These are phyloP conservation scores for Metopolophium dirhodum DNA, from an alignment of 1,140 invertebrate genomes.

Conservation along the genomic window DNA sequence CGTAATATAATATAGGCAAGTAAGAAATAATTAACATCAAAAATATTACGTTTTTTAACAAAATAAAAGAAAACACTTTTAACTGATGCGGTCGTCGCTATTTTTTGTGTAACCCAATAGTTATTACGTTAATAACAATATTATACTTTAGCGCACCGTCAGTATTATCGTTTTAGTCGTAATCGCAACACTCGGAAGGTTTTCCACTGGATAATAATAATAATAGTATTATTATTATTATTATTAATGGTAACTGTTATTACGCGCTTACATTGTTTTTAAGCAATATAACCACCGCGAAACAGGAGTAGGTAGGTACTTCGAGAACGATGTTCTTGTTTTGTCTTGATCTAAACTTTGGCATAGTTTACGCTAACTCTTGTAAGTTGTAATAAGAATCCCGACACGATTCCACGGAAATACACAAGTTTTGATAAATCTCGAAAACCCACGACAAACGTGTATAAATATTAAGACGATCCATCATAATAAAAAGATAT, in stretches of 20 bases:
- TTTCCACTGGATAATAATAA: not conserved
- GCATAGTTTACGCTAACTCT: not conserved
- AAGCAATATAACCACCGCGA: not conserved
- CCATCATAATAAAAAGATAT: not conserved
- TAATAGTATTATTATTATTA: not conserved
- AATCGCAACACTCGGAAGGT: not conserved
- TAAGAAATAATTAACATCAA: no score
- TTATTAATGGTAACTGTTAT: not conserved
- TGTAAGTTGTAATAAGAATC: not conserved
- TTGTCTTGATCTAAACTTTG: not conserved
- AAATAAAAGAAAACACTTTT: no score
- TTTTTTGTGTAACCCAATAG: not conserved
- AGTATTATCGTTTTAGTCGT: not conserved
- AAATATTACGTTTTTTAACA: no score
- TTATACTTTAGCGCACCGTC: not conserved
- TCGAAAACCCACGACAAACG: not conserved
- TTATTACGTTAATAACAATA: not conserved
- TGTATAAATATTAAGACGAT: not conserved
- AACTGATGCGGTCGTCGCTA: no score
- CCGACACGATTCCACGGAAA: not conserved
- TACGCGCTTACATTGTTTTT: not conserved
- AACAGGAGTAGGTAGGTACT: not conserved
- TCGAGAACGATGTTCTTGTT: not conserved
- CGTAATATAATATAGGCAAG: no score
- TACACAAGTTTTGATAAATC: not conserved